Base-by-base conservation (phyloP, 2,797 vertebrate species). In the Sebastes trivittatus region DNA sequence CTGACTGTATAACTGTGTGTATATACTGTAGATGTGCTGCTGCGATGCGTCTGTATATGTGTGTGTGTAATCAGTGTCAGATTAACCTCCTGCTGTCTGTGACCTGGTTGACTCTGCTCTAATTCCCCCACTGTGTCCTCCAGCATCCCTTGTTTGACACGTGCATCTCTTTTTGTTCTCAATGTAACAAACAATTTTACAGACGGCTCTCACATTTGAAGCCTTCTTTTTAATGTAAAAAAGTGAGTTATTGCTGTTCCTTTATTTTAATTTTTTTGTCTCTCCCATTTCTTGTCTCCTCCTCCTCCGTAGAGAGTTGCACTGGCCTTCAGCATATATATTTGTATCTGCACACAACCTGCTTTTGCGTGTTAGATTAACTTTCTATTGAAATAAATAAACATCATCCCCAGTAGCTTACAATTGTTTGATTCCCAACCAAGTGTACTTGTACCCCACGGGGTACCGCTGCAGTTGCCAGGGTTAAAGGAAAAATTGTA, bases 71-170 rank as follows among this genome's bases (percentile, higher is more conserved):
- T 73, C 75, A 68, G 29, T 49, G 56, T 80, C 72, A 76, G 88
- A 84, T 83, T 83, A 91, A 80, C 68, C 86, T 72, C 80, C 79
- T 74, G 72, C 70, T 86, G 83, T 38, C 68, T 23, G 54, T 72
- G 70, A 74, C 75, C 85, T 75, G 23, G 63, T 72, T 67, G 56
- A 67, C 78, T 81, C 64, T 78, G 55, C 25, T 77, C 66, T 86
- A 82, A 78, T 87, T 18, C 72, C 63, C 32, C 42, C 7, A 23
- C 30, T 59, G 60, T 72, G 58, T 80, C 34, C 38, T 63, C 42
- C 42, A 18, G 11, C 23, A 67, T 65, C 64, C 20, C 58, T 78
- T 80, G 42, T 83, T 80, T 76, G 75, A 75, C 55, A 65, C 22
- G 5, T 68, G 30, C 27, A 60, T 72, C 59, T 65, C 55, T 68